Base-by-base conservation (phyloP, 2,888 invertebrate species). In the Tinea trinotella region DNA sequence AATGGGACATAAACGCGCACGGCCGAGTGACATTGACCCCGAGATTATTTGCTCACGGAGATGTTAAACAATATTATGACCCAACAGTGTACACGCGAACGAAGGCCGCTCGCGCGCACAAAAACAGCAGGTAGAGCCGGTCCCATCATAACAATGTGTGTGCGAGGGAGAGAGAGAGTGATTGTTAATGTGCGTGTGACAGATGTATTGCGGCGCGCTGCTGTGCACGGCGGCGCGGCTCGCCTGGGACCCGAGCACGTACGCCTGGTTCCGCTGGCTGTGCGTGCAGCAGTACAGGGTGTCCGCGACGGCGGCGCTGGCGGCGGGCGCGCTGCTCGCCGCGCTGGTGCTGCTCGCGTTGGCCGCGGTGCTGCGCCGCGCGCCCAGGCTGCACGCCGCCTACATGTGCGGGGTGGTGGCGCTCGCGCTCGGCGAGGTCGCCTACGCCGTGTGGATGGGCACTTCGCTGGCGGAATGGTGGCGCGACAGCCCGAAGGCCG, bases 141-240 rank as follows among this genome's bases (percentile, higher is more conserved):
- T 24, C 24, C 24, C 24, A 24, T 7, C 24, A 24, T 24, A 9
- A 24, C 24, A 7, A 5, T 24, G 24, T 9, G 5, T 24, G 24
- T 7, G 5, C 24, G 9, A 24, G 5, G 24, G 24, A 9, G 5
- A 5, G 24, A 5, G 5, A 7, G 24, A 24, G 24, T 7, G 24
- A 7, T n/a, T n/a, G n/a, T n/a, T n/a, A n/a, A n/a, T n/a, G n/a
- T 24, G 36, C 12, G 7, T 36, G 58, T 60, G 60, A 58, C 76
- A 85, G 84, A 83, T 84, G 84, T 85, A 82, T 77, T 74, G 75
- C 67, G 84, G 84, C 62, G 84, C 84, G 64, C 71, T 85, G 72
- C 76, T 85, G 69, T 76, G 82, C 65, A 85, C 84, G 64, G 82
- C 83, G 67, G 84, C 83, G 70, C 79, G 84, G 64, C 78, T 84